These are phyloP conservation scores for Naso thynnoides DNA, from an alignment of 2,797 vertebrate genomes.

Conservation along the genomic window DNA sequence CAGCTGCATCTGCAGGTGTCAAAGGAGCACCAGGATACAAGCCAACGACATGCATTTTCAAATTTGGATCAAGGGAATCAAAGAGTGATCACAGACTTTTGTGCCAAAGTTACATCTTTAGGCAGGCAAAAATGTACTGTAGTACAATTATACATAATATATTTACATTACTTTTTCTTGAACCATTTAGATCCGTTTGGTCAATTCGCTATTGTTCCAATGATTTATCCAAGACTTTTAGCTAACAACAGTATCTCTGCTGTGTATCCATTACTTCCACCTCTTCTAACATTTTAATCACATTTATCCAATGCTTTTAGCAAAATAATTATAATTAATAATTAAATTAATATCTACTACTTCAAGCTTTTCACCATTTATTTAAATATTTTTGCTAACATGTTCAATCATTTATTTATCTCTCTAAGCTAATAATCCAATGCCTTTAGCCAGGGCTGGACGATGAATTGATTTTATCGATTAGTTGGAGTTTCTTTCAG, in stretches of 20 bases:
- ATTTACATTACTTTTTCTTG: not conserved
- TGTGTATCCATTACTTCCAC: no score
- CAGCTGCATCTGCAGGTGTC: slow-evolving; percentile 81
- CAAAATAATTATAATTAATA: no score
- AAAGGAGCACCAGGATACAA: not conserved
- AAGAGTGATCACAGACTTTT: not conserved
- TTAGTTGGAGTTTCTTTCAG: no score
- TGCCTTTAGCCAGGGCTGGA: no score
- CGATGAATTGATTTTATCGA: no score
- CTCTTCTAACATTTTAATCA: not conserved
- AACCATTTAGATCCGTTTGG: not conserved
- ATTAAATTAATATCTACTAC: no score
- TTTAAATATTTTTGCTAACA: no score
- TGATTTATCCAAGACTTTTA: not conserved
- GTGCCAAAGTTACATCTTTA: not conserved
- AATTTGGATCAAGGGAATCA: not conserved
- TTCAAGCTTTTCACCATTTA: no score
- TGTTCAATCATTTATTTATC: no score
- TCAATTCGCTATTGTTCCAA: not conserved
- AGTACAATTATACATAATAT: not conserved
- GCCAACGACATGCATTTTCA: not conserved
- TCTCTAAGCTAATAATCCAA: no score
- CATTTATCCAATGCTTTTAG: no score
- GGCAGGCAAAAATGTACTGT: not conserved
- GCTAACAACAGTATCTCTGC: no score